Evolutionary conservation across 2,888 invertebrate species (phyloP).

Genomic region (Oligia strigilis): DNA sequence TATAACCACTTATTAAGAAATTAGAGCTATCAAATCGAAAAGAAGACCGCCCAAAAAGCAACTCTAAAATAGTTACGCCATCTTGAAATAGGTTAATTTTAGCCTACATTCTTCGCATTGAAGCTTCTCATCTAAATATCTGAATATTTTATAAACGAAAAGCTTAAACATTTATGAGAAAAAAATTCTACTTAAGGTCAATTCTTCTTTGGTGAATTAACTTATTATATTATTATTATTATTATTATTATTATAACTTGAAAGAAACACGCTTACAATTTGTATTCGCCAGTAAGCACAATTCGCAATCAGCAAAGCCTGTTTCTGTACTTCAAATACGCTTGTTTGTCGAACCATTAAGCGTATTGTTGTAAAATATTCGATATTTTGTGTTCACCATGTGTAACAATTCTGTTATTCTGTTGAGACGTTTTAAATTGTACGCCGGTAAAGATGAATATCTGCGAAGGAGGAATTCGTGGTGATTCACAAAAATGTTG

Average conservation of each 20-base stretch:
- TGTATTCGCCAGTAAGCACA: constrained; percentile 86
- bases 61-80: neutral
- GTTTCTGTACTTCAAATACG: constrained; percentile 77
- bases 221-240: too few relatives aligned
- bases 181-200: constrained; percentile 78
- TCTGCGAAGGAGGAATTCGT: constrained; percentile 32
- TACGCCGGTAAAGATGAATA: constrained; percentile 42
- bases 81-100: constrained; percentile 41
- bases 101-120: constrained; percentile 48
- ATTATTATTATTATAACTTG: too few relatives aligned
- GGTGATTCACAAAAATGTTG: constrained; percentile 47
- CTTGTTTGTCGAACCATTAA: constrained; percentile 79
- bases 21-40: neutral
- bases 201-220: constrained; percentile 80
- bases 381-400: constrained; percentile 59
- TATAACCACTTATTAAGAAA: neutral
- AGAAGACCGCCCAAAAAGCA: neutral
- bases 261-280: constrained; percentile 84
- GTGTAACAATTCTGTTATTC: constrained; percentile 61
- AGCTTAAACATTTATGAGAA: constrained; percentile 71
- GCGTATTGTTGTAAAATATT: constrained; percentile 74
- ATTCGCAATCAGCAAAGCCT: constrained; percentile 87
- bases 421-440: constrained; percentile 55
- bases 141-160: constrained; percentile 63
- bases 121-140: constrained; percentile 57